phyloP scores from a whole-genome alignment of 2,797 vertebrate species.

The Spinus olivaceus region DNA sequence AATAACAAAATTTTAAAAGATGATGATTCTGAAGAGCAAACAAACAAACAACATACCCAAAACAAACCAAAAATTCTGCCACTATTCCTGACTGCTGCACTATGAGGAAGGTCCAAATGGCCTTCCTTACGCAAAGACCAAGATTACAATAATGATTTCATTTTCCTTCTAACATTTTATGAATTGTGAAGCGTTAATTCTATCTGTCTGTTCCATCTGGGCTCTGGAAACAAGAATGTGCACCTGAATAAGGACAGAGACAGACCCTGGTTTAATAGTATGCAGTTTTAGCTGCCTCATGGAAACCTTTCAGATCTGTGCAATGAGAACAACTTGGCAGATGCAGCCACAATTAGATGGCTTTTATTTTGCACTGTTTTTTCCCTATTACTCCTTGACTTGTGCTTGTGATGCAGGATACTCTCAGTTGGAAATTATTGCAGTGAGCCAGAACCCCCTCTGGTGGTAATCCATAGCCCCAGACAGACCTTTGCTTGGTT shows the following conservation, averaged over 20 bases:
- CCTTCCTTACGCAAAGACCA: neutral
- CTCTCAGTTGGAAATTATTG: neutral
- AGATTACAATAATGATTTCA: neutral
- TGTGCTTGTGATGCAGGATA: accelerated
- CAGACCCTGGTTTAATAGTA: neutral
- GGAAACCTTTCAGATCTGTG: neutral
- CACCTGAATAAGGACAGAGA: neutral
- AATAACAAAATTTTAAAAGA: neutral
- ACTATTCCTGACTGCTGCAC: neutral
- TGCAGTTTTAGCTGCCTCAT: neutral
- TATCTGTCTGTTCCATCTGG: neutral
- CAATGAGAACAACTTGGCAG: neutral
- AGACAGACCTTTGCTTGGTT: neutral
- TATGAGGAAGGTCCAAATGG: neutral
- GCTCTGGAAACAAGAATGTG: neutral
- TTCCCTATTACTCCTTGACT: neutral
- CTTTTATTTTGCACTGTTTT: neutral
- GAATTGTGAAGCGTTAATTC: neutral
- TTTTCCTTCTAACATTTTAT: neutral
- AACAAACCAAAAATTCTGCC: neutral
- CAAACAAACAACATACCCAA: neutral
- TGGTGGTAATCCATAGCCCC: neutral
- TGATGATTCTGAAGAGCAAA: accelerated
- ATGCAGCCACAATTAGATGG: neutral
- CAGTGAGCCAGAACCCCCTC: neutral